phyloP scores from a whole-genome alignment of 2,113 vertebrate species.

The Stictonetta naevosa region DNA sequence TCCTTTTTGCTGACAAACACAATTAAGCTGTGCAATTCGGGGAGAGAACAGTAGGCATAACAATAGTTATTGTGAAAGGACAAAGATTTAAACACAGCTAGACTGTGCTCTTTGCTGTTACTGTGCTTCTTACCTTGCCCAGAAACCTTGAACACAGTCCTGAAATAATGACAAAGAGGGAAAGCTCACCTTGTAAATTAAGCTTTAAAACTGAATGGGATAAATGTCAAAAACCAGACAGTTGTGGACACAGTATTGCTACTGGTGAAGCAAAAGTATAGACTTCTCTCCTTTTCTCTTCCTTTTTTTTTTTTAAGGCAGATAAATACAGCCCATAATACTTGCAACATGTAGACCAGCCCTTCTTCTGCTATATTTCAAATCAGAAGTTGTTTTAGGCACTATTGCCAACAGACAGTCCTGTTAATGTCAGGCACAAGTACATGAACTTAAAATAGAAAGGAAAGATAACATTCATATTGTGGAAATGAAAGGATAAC shows the following conservation, averaged over 20 bases:
- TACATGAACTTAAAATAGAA: conserved; percentile 20
- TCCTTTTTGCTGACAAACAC: conserved; percentile 1
- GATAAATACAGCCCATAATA: neutral
- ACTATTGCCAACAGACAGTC: neutral
- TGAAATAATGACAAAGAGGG: neutral
- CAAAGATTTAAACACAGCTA: neutral
- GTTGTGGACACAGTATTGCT: neutral
- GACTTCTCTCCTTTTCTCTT: neutral
- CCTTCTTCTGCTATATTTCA: neutral
- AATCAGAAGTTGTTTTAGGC: neutral
- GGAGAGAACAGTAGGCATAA: neutral
- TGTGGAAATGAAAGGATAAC: conserved; percentile 43
- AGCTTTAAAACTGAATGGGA: neutral
- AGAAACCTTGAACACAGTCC: neutral
- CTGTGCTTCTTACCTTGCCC: neutral
- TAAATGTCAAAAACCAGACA: neutral
- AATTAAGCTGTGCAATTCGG: neutral
- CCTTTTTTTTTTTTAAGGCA: neutral
- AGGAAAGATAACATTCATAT: conserved; percentile 2
- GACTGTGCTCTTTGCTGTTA: neutral
- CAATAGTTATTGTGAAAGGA: neutral
- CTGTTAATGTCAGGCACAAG: neutral
- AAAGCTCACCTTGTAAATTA: neutral
- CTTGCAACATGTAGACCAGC: neutral
- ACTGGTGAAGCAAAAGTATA: neutral